phyloP scores from a whole-genome alignment of 2,113 vertebrate species.

The Gavia stellata region DNA sequence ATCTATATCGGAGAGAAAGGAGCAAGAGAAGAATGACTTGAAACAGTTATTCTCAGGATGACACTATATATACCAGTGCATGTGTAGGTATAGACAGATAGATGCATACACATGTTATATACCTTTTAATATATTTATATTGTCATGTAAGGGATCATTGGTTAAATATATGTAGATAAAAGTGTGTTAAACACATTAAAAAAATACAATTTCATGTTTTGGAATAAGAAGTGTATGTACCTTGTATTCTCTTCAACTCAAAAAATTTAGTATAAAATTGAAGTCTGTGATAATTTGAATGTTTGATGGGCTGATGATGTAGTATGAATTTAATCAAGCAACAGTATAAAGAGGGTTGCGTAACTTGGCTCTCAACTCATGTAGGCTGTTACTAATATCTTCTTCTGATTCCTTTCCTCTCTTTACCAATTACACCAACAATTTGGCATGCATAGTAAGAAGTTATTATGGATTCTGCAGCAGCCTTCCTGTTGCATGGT shows the following conservation, averaged over 20 bases:
- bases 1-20: neutral
- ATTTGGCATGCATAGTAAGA: slow-evolving; percentile 7
- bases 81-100: neutral
- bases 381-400: neutral
- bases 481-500: slow-evolving; percentile 11
- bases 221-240: neutral
- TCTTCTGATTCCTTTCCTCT: neutral
- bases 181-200: neutral
- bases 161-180: neutral
- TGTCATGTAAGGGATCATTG: neutral
- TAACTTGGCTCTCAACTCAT: neutral
- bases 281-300: neutral
- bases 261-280: neutral
- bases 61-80: neutral
- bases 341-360: neutral
- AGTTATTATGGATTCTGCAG: slow-evolving; percentile 38
- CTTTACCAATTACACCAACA: neutral
- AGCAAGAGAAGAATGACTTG: neutral
- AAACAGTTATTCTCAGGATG: neutral
- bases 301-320: neutral
- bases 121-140: neutral
- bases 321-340: slow-evolving; percentile 27
- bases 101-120: neutral
- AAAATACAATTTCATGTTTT: neutral
- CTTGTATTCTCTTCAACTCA: neutral